Conservation (phyloP, 2,888 invertebrate species). For the Punctoribates punctum region DNA sequence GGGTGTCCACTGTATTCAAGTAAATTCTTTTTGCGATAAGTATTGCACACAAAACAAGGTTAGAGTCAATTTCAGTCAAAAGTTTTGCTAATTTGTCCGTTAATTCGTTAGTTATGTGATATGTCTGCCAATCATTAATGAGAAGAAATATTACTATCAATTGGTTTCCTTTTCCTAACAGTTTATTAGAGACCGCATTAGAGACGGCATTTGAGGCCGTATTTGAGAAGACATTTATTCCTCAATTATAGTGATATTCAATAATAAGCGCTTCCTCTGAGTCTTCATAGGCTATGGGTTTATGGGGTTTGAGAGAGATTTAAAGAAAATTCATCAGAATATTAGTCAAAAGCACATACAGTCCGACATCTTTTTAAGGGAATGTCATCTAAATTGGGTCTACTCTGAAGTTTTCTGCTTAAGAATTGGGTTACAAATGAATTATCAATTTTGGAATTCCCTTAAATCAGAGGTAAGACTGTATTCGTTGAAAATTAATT, state of each 20-base stretch:
- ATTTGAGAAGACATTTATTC: background rate
- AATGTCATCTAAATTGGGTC: background rate
- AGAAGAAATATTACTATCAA: background rate
- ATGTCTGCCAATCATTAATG: background rate
- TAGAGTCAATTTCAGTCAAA: background rate
- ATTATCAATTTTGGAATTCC: background rate
- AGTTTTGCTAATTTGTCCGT: background rate
- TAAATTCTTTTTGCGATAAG: background rate
- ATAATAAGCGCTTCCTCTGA: slow-evolving; percentile 25
- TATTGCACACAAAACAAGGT: background rate
- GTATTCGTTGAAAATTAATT: background rate
- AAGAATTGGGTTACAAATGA: no score
- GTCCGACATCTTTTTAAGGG: background rate
- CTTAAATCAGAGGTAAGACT: background rate
- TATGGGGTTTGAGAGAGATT: background rate
- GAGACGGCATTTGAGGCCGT: no score
- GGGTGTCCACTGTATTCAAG: background rate
- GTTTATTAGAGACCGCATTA: background rate
- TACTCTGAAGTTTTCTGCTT: no score
- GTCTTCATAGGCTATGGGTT: slow-evolving; percentile 15
- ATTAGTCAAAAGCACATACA: background rate
- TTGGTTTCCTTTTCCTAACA: background rate
- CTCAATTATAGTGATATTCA: slow-evolving; percentile 19
- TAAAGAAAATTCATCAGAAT: background rate
- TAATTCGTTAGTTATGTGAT: background rate